Percentiles rank a stretch among this genome's conserved stretches.
phyloP scores from a whole-genome alignment of 2,797 vertebrate species.

The Novumbra hubbsi region DNA sequence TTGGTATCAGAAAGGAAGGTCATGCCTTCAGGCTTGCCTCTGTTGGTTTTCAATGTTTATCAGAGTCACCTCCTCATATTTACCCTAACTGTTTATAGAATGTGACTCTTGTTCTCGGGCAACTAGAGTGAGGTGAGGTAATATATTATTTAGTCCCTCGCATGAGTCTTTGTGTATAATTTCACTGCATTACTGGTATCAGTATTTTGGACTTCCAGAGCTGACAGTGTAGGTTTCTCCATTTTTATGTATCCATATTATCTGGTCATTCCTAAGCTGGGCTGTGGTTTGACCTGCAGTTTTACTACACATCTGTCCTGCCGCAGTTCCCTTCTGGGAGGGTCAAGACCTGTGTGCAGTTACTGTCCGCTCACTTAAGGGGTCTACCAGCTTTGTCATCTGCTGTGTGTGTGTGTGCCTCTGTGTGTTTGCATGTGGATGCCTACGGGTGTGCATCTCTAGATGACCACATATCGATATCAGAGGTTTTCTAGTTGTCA shows the following conservation, averaged over 20 bases:
- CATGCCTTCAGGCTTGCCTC: constrained; percentile 36
- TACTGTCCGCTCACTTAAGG: constrained; percentile 45
- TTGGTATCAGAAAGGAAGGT: constrained; percentile 64
- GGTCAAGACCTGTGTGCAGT: constrained; percentile 27
- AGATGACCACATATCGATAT: too few species aligned
- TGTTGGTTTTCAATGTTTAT: constrained; percentile 2
- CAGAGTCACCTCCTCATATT: background rate
- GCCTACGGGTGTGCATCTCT: too few species aligned
- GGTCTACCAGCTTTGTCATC: background rate
- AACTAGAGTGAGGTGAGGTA: background rate
- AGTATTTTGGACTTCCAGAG: constrained; percentile 16
- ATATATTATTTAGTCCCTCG: background rate
- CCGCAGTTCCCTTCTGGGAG: constrained; percentile 23
- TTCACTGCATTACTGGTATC: background rate
- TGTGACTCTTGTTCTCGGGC: background rate
- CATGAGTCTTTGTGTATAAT: background rate
- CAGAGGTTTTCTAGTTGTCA: too few species aligned
- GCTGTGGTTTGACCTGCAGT: constrained; percentile 39
- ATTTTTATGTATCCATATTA: constrained; percentile 1
- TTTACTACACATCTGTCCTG: constrained; percentile 33
- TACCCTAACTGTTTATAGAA: background rate
- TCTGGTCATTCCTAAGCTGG: background rate
- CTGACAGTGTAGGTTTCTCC: constrained; percentile 35
- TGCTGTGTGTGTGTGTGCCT: too few species aligned
- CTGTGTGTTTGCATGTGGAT: too few species aligned